Evolutionary conservation across 2,888 invertebrate genomes (phyloP).

Genomic region (Sesia apiformis): DNA sequence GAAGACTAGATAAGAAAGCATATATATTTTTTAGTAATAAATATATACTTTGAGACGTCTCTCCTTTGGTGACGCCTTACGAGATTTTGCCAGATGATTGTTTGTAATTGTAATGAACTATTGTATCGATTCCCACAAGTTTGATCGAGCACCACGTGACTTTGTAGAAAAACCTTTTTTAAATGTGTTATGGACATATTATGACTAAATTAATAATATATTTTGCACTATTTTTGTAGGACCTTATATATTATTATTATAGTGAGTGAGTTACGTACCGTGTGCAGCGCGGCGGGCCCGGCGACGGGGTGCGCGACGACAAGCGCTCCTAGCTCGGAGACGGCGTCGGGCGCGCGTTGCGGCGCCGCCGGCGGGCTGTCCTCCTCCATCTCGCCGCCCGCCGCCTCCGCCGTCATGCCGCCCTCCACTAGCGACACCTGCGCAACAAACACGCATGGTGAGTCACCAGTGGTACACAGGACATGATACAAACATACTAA

Average conservation of each 20-base stretch:
- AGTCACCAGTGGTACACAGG: neutral
- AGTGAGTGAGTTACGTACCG: constrained; percentile 16
- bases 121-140: too few species aligned
- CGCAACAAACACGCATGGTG: neutral
- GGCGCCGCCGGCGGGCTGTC: constrained; percentile 60
- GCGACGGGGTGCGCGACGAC: constrained; percentile 74
- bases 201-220: neutral
- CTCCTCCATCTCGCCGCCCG: constrained; percentile 81
- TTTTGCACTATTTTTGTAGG: too few species aligned
- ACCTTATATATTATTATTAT: neutral
- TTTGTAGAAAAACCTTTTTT: too few species aligned
- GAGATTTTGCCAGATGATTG: too few species aligned
- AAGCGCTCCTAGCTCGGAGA: constrained; percentile 86
- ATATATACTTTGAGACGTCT: too few species aligned
- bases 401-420: constrained; percentile 71
- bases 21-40: too few species aligned
- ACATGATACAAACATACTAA: neutral
- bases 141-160: too few species aligned
- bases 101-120: too few species aligned
- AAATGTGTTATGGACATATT: neutral
- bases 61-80: too few species aligned
- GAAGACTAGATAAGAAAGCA: too few species aligned
- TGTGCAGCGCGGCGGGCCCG: constrained; percentile 44
- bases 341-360: constrained; percentile 77
- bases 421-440: constrained; percentile 84